These are phyloP conservation scores for Symphodus melops DNA, from an alignment of 2,113 vertebrate genomes.

Conservation along the genomic window DNA sequence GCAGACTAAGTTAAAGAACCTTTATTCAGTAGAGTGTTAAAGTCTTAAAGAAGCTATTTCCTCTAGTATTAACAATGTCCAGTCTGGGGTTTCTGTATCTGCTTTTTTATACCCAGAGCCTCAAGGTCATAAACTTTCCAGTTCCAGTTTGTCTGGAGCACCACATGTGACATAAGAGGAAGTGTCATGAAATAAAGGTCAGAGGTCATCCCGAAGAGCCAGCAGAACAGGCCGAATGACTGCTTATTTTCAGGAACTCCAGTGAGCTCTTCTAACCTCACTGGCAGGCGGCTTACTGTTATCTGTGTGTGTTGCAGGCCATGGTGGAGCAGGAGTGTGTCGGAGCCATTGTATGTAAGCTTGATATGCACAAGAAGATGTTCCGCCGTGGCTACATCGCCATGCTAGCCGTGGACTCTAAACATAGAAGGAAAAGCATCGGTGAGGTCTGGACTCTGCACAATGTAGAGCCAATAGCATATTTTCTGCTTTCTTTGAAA, in stretches of 20 bases:
- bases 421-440: slow-evolving; percentile 99
- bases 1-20: background rate
- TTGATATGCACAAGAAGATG: slow-evolving; percentile 99
- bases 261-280: background rate
- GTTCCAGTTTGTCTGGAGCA: slow-evolving; percentile 33
- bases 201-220: slow-evolving; percentile 44
- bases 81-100: background rate
- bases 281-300: background rate
- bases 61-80: background rate
- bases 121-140: slow-evolving; percentile 39
- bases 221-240: slow-evolving; percentile 33
- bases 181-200: slow-evolving; percentile 40
- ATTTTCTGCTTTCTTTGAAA: slow-evolving; percentile 19
- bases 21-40: background rate
- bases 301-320: slow-evolving; percentile 84
- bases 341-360: slow-evolving; percentile 99
- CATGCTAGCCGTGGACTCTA: slow-evolving; percentile 99
- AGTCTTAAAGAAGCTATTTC: background rate
- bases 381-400: slow-evolving; percentile 99
- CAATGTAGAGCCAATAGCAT: background rate
- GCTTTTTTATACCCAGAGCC: slow-evolving; percentile 17
- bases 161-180: slow-evolving; percentile 53
- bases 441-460: slow-evolving; percentile 84
- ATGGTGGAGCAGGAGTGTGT: slow-evolving; percentile 99
- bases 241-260: slow-evolving; percentile 8